Base-by-base conservation (phyloP, 2,797 vertebrate genomes). In the Cottoperca gobio region DNA sequence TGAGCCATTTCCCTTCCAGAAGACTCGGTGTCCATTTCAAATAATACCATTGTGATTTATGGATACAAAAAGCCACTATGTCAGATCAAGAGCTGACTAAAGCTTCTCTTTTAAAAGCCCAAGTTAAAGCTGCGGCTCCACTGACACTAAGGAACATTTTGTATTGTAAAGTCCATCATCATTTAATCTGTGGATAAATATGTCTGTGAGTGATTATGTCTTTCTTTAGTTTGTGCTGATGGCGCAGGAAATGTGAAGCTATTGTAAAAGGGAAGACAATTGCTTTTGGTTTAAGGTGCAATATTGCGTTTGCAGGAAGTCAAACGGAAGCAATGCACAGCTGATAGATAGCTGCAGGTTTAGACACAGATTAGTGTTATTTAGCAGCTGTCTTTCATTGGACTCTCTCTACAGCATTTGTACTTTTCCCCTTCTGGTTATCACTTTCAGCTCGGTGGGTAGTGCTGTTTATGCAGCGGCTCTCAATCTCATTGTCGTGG, bases 121-220 rank as follows among this genome's bases (percentile, higher is more conserved):
- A 50, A 70, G 59, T 85, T 87, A 89, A 88, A 89, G 81, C 89
- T 70, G 70, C 73, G 14, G 83, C 79, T 87, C 66, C 75, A 73
- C 76, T 85, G 83, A 90, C 82, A 77, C 87, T 84, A 83, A 89
- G 89, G 77, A 89, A 81, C 82, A 75, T 89, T 82, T 89, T 69
- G 37, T 31, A 83, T 88, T 83, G 76, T 87, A 21, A 89, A 90
- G 88, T 92, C 89, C 88, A 84, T 90, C 91, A 85, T 84, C 83
- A 76, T 86, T 92, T 91, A 92, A 92, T 94, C 93, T 92, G 88
- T 71, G 86, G 85, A 88, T 90, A 89, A 93, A 92, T 82, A 73
- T 88, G 90, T 80, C 78, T 82, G 42, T 40, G 77, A 78, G 86
- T 89, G 86, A 88, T 92, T 88, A 84, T 84, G 78, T 84, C 84